Evolutionary conservation across 2,113 vertebrate genomes (phyloP), one percentile per base, ranked within the genome.

Genomic region (Lophius piscatorius): DNA sequence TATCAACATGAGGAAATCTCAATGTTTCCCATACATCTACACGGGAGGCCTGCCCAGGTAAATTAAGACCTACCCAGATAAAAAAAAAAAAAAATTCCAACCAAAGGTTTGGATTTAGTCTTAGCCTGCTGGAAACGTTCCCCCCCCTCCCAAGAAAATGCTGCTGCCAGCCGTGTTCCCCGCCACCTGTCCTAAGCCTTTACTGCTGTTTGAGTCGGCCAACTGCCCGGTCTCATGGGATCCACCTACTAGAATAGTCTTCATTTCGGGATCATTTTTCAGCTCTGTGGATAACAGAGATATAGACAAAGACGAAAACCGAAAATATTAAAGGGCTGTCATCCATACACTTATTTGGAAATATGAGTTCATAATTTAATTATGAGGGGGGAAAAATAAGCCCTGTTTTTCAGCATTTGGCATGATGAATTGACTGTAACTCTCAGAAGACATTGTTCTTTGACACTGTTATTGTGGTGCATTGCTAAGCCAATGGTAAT

Each of bases 101-200:
- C 70, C 73, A 77, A 76, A 71, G 78, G 70, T 72, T 72, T 74
- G 74, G 67, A 71, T 78, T 71, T 61, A 75, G 76, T 84, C 59
- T 61, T 39, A 56, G 77, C 31, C 42, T 62, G 47, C 62, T 83
- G 81, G 73, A 79, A 47, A 24, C 26, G 45, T 44, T 61, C 70
- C 73, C 69, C 46, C 28, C 23, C 74, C n/a, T n/a, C n/a, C 67
- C 63, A 71, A 83, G 79, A 67, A 77, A 63, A 83, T 71, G 70
- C 59, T 74, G 67, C 69, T 74, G 81, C 79, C 74, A 81, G 72
- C 45, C 68, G 61, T 42, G 66, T 56, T 71, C 59, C 65, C 49
- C 26, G 74, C 70, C 86, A 83, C 78, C 86, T 86, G 86, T 83
- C 80, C 55, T 69, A 51, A 65, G 75, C 63, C 59, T 39, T 55